phyloP scores from a whole-genome alignment of 2,797 vertebrate species.

The Pipistrellus pipistrellus region DNA sequence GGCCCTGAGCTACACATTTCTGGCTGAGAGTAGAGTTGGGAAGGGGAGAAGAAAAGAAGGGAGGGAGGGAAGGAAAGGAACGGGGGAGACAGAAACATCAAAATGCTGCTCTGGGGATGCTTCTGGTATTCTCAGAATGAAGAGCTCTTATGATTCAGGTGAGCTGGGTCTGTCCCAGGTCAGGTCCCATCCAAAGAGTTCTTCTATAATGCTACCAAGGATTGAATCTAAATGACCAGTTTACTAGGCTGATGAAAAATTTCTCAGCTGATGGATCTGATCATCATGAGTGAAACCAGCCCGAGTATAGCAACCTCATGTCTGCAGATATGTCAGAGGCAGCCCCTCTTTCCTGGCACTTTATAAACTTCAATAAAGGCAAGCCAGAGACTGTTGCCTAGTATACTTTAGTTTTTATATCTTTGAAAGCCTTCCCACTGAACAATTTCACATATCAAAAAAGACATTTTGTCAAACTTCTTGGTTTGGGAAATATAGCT shows the following conservation, averaged over 20 bases:
- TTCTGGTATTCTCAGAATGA: background rate
- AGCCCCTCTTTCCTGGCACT: background rate
- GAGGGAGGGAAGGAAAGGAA: too few relatives aligned
- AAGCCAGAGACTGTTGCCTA: background rate
- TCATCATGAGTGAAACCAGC: background rate
- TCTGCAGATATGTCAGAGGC: background rate
- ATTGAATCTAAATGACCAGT: background rate
- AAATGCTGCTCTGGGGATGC: background rate
- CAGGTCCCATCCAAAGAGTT: background rate
- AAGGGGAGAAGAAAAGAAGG: background rate
- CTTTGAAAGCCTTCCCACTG: background rate
- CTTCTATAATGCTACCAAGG: background rate
- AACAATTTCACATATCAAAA: background rate
- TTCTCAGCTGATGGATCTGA: background rate
- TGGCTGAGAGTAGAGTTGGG: background rate
- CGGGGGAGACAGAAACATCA: background rate
- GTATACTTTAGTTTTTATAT: background rate
- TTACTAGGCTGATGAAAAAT: background rate
- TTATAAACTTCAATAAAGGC: background rate
- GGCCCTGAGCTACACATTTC: background rate
- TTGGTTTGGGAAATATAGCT: conserved; percentile 24
- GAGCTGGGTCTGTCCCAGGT: too few relatives aligned
- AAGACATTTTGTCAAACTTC: background rate
- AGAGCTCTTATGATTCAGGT: too few relatives aligned
- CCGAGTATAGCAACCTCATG: background rate